These are phyloP conservation scores for Mus minutoides DNA, from an alignment of 2,797 vertebrate species.

Conservation along the genomic window DNA sequence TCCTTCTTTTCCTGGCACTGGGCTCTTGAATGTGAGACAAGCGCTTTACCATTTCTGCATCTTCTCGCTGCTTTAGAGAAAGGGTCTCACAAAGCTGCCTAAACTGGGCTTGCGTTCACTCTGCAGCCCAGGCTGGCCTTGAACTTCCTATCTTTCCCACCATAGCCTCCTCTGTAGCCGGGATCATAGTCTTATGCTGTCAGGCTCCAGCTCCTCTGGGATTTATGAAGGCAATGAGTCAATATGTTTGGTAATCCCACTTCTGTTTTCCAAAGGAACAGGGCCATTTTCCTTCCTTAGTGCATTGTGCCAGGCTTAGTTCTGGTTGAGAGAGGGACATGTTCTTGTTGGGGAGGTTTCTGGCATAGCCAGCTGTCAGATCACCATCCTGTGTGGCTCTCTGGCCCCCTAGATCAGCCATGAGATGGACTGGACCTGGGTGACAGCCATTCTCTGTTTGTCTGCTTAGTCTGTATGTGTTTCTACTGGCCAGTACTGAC, in stretches of 20 bases:
- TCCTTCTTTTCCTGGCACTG: neutral
- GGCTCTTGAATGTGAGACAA: neutral
- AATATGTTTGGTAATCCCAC: fast-evolving
- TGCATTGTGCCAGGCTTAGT: neutral
- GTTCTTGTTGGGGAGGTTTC: neutral
- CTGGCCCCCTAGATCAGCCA: neutral
- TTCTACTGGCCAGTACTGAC: fast-evolving
- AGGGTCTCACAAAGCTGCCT: no score
- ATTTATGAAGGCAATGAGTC: neutral
- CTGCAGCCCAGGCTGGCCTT: neutral
- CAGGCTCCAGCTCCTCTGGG: neutral
- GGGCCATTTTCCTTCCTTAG: slow-evolving; percentile 45
- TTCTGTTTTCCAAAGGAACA: neutral
- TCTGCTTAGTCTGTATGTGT: neutral
- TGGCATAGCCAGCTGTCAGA: neutral
- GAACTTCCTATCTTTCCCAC: neutral
- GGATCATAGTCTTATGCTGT: neutral
- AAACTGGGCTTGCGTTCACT: neutral
- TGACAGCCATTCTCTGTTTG: neutral
- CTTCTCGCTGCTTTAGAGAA: neutral
- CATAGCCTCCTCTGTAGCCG: neutral
- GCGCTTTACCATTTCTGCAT: neutral
- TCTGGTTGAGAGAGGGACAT: neutral
- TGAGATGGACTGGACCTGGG: neutral
- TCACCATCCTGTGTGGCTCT: neutral